Evolutionary conservation across 2,113 vertebrate species (phyloP), one percentile per base, ranked within the genome.

Genomic region (Cyanoramphus novaezelandiae): DNA sequence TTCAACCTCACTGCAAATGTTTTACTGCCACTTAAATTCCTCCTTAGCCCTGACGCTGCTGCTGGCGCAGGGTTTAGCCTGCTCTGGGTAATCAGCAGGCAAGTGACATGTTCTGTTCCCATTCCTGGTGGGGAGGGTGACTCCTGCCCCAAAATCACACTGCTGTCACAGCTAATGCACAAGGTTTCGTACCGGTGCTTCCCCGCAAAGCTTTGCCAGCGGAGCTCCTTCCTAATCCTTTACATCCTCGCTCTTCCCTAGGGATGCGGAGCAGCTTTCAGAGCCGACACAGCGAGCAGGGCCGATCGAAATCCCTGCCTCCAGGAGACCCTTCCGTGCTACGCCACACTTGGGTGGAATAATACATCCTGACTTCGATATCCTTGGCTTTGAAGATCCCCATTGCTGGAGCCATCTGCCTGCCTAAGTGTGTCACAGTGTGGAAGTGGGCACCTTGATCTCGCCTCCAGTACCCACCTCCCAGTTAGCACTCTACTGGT

Each of bases 81-180:
- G 62, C 86, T 94, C 39, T 65, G 92, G 75, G 57, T 88, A 86
- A 90, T 88, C 93, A 86, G 50, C 90, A 81, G 79, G 60, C 55
- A 11, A 88, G 90, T 37, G 95, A 68, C 55, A 39, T 0, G 6
- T 37, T 64, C 82, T 92, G 71, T 11, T 93, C 79, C 78, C 76
- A 7, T 67, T 81, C 83, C 39, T 74, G 55, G 55, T 55, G 20
- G 57, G 0, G 24, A 39, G 55, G 77, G 0, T 79, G 92, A 2
- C 63, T 59, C 1, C 64, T 83, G 90, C 29, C 44, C 50, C 9
- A 27, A 25, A 71, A 11, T 18, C 10, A 1, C 29, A 29, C 46
- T 4, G 0, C 87, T 67, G 82, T 21, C 88, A 33, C 0, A 55
- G 47, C 75, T 28, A 4, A 28, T 13, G 50, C 94, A 70, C 43